Evolutionary conservation across 1,140 invertebrate genomes (phyloP), one percentile per base, ranked within the genome.

Genomic region (Zeugodacus cucurbitae): DNA sequence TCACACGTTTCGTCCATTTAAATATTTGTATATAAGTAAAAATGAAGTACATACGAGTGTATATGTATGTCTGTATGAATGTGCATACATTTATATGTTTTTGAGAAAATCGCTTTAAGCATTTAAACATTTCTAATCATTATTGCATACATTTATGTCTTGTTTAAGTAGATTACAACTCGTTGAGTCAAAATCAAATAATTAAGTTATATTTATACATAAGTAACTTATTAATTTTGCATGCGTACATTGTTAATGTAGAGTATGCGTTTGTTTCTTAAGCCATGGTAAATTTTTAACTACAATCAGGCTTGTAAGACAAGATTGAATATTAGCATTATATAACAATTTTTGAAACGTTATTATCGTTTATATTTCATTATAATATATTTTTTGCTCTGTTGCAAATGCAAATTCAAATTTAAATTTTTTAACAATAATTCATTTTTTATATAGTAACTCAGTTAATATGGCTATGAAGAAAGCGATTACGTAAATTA

Each of bases 371-470:
- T n/a, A 62, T 62, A n/a, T 62, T 62, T n/a, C 58, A 62, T 10
- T 62, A 62, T 62, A n/a, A 1, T 22, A n/a, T 22, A 59, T 22
- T 48, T 44, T 86, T 41, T 32, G 37, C 41, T 2, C 20, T 37
- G 20, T 54, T 48, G 22, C 34, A 48, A n/a, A 11, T 82, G 5
- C 20, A n/a, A n/a, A n/a, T 82, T 37, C 0, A 59, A 37, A 85
- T 29, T 58, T 59, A 34, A 29, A 70, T 34, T 5, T 64, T 37
- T 37, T 17, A 26, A 78, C 22, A 78, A 57, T 70, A 88, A 88
- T 88, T 58, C 32, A 57, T 74, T 74, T 70, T 88, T 87, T 74
- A 48, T 86, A 86, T 87, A 87, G 88, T 86, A 88, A 87, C 74
- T 82, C 74, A 82, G 74, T 87, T 87, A 87, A 58, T 87, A 59